Conservation (phyloP, 23 tunicate genomes). For the Oikopleura dioica region DNA sequence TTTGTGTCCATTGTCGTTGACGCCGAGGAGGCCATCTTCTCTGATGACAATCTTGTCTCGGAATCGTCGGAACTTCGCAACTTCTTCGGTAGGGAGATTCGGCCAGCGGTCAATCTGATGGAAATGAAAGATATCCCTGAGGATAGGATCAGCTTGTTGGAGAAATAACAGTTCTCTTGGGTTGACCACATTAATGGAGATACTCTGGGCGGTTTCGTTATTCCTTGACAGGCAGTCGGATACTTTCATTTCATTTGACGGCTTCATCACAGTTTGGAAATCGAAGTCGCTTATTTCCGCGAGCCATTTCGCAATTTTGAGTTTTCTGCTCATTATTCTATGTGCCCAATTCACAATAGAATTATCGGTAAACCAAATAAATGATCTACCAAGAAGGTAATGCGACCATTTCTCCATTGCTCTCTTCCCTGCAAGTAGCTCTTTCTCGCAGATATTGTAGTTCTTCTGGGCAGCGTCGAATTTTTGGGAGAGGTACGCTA, state of each 20-base stretch:
- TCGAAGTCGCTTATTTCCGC: neutral
- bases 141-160: neutral
- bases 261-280: neutral
- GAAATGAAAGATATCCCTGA: neutral
- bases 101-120: neutral
- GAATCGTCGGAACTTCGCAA: neutral
- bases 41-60: neutral
- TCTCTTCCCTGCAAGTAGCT: neutral
- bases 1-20: neutral
- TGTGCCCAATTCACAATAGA: neutral
- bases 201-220: too few species aligned
- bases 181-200: neutral
- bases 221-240: neutral
- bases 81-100: neutral
- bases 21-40: neutral
- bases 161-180: neutral
- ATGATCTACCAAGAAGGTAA: neutral
- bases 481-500: neutral
- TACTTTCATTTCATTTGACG: neutral
- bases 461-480: neutral
- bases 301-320: neutral
- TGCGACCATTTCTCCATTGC: neutral
- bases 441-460: neutral
- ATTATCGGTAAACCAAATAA: neutral
- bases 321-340: neutral